Evolutionary conservation across 2,888 invertebrate species (phyloP).

Genomic region (Pinctada fucata): DNA sequence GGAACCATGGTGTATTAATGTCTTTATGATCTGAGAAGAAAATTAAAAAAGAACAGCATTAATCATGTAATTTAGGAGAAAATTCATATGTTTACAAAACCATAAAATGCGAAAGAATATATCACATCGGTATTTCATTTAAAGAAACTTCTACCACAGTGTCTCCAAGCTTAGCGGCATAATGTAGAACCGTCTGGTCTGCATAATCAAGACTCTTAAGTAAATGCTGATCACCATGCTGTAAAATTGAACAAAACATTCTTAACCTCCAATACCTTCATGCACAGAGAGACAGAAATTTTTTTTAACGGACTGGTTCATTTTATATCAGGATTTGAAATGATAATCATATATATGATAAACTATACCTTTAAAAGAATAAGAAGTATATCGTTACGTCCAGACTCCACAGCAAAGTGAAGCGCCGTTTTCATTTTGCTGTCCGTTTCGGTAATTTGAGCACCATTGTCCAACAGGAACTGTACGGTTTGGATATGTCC

Average conservation of each 20-base stretch:
- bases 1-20: conserved; percentile 45
- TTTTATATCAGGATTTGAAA: too few relatives aligned
- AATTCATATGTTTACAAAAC: too few relatives aligned
- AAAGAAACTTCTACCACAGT: conserved; percentile 41
- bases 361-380: conserved; percentile 43
- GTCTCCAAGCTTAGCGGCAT: conserved; percentile 53
- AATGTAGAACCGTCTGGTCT: conserved; percentile 54
- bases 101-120: too few relatives aligned
- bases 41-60: too few relatives aligned
- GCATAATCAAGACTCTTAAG: conserved; percentile 45
- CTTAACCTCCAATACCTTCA: too few relatives aligned
- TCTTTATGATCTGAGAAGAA: conserved; percentile 46
- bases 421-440: conserved; percentile 50
- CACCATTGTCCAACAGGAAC: conserved; percentile 46
- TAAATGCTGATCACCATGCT: conserved; percentile 43
- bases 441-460: conserved; percentile 50
- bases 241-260: conserved; percentile 7
- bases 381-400: conserved; percentile 46
- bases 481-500: conserved; percentile 52
- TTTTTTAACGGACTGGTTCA: too few relatives aligned
- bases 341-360: too few relatives aligned
- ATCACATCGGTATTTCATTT: neutral
- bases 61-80: too few relatives aligned
- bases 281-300: too few relatives aligned
- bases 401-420: conserved; percentile 52